Conservation (phyloP, 2,113 vertebrate species). For the Hyperopisus bebe region DNA sequence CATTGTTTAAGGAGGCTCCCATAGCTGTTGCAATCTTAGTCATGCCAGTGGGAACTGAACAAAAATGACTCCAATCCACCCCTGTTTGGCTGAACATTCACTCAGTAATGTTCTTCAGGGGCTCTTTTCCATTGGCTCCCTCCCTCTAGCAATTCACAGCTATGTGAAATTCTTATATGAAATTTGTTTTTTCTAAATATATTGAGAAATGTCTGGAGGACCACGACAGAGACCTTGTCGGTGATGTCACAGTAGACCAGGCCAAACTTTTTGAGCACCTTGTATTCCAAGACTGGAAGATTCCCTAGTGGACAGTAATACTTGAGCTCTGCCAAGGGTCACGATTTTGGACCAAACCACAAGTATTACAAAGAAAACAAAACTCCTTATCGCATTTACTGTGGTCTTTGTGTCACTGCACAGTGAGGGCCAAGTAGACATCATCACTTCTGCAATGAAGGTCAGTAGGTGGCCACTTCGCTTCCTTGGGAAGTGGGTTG, state of each 20-base stretch:
- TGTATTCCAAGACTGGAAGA: not conserved
- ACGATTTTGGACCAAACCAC: not conserved
- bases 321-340: not conserved
- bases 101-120: not conserved
- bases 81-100: not conserved
- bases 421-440: not conserved
- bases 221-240: not conserved
- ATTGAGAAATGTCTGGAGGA: conserved; percentile 1
- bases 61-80: not conserved
- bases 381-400: conserved; percentile 1
- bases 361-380: conserved; percentile 9
- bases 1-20: not conserved
- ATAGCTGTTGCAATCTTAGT: not conserved
- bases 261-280: not conserved
- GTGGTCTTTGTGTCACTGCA: not conserved
- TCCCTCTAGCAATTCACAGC: not conserved
- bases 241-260: conserved; percentile 5
- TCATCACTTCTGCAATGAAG: conserved; percentile 10
- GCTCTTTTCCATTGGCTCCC: not conserved
- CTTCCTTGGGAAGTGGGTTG: conserved; percentile 10
- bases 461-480: not conserved
- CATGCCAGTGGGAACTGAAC: not conserved
- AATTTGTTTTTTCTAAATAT: conserved; percentile 8
- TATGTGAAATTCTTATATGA: conserved; percentile 1
- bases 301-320: not conserved